These are phyloP conservation scores for Eilema caniola DNA, from an alignment of 2,888 invertebrate species.

Conservation along the genomic window DNA sequence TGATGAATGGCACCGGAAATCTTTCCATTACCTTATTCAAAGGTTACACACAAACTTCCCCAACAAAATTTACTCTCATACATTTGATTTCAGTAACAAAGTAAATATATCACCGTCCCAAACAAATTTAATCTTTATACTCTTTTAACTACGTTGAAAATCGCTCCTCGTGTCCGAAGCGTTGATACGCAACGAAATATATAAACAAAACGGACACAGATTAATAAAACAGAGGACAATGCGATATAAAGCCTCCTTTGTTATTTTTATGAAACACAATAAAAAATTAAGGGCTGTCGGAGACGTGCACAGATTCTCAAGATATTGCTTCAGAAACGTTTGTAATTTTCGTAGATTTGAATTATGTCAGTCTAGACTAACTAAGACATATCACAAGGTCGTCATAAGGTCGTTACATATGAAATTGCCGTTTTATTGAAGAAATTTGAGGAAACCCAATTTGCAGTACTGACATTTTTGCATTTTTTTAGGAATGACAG, in stretches of 20 bases:
- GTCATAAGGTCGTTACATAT: too few species aligned
- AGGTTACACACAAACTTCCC: constrained; percentile 28
- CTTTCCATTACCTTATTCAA: constrained; percentile 23
- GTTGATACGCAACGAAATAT: constrained; percentile 34
- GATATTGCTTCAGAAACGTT: constrained; percentile 30
- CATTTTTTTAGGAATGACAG: too few species aligned
- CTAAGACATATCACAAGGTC: too few species aligned
- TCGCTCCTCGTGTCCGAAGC: constrained; percentile 16
- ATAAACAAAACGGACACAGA: constrained; percentile 43
- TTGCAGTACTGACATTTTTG: too few species aligned
- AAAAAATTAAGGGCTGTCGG: constrained; percentile 43
- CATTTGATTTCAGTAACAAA: constrained; percentile 25
- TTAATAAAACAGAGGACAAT: constrained; percentile 53
- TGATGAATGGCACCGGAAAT: constrained; percentile 23
- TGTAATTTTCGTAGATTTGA: background rate
- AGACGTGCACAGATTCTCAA: constrained; percentile 29
- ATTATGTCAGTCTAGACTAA: background rate
- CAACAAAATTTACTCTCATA: constrained; percentile 25
- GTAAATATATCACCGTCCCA: constrained; percentile 5
- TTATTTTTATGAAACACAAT: constrained; percentile 49
- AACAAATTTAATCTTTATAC: background rate
- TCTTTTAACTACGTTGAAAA: background rate
- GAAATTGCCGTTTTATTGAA: too few species aligned
- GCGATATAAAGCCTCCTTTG: constrained; percentile 45
- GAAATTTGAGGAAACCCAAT: too few species aligned